A percentile compares a stretch with the other conserved stretches of the same genome.
Evolutionary conservation across 53 echinoderm and acorn worm genomes (phyloP).

Genomic region (Henricia sp.): DNA sequence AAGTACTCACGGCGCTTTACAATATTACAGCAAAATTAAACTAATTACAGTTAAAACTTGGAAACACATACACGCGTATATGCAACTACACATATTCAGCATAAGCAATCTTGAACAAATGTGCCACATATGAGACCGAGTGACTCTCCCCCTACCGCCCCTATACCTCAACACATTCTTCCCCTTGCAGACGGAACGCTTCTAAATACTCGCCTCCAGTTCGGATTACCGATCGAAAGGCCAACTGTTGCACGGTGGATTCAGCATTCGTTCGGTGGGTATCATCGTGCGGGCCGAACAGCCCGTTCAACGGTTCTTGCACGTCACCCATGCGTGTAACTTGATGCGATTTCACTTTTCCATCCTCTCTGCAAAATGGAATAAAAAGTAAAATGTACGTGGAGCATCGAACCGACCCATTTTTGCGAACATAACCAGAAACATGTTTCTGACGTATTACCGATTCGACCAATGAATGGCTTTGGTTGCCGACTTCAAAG

Average conservation of each 20-base stretch:
- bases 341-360: slow-evolving; percentile 15
- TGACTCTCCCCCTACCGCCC: not conserved
- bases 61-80: too few species aligned
- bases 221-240: not conserved
- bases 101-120: too few species aligned
- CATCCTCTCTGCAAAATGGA: slow-evolving; percentile 19
- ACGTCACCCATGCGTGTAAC: slow-evolving; percentile 15
- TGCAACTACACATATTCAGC: too few species aligned
- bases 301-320: slow-evolving; percentile 17
- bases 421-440: too few species aligned
- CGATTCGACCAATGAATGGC: too few species aligned
- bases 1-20: too few species aligned
- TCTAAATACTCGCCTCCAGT: slow-evolving; percentile 44
- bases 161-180: slow-evolving; percentile 44
- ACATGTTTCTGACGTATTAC: too few species aligned
- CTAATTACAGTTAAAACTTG: too few species aligned
- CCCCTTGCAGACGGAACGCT: slow-evolving; percentile 54
- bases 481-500: too few species aligned
- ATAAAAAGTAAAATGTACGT: slow-evolving; percentile 2
- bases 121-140: too few species aligned
- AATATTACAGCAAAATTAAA: too few species aligned
- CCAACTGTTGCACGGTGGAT: not conserved
- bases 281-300: not conserved
- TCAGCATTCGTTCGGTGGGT: not conserved
- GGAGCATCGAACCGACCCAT: too few species aligned